phyloP scores from a whole-genome alignment of 2,113 vertebrate species.

The Neomonachus schauinslandi region DNA sequence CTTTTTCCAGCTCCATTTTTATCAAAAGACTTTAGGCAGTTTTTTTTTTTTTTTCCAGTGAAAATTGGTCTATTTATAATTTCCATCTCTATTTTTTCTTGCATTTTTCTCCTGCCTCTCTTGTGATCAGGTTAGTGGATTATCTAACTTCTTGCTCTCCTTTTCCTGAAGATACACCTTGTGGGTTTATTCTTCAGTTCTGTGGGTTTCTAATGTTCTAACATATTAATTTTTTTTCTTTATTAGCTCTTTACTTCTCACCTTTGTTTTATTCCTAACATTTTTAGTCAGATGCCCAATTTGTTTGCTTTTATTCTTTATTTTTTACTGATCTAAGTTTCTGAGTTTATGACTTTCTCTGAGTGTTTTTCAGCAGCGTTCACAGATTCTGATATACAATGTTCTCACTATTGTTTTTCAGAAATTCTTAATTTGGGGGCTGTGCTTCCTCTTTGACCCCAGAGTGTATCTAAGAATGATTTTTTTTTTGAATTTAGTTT shows the following conservation, averaged over 20 bases:
- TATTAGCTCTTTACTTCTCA: neutral
- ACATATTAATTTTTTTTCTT: neutral
- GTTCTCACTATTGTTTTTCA: neutral
- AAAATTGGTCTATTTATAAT: neutral
- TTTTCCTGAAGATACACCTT: neutral
- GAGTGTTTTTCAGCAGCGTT: neutral
- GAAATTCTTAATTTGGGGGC: neutral
- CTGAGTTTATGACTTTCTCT: neutral
- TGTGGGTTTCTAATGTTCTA: neutral
- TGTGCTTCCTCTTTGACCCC: neutral
- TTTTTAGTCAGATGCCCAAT: neutral
- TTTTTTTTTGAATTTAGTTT: neutral
- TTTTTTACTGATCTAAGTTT: neutral
- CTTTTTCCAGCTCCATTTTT: neutral
- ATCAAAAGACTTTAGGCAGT: neutral
- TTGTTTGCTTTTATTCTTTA: neutral
- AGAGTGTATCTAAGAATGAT: neutral
- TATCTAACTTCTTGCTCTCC: neutral
- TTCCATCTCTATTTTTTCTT: neutral
- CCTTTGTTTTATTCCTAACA: neutral
- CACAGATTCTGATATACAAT: neutral
- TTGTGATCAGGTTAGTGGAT: too few relatives aligned
- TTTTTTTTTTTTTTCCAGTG: neutral
- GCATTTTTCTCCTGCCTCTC: neutral
- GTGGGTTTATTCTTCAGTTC: neutral